Percentiles rank a stretch among this genome's conserved stretches.
phyloP scores from a whole-genome alignment of 2,888 invertebrate species.

The Mythimna vitellina region DNA sequence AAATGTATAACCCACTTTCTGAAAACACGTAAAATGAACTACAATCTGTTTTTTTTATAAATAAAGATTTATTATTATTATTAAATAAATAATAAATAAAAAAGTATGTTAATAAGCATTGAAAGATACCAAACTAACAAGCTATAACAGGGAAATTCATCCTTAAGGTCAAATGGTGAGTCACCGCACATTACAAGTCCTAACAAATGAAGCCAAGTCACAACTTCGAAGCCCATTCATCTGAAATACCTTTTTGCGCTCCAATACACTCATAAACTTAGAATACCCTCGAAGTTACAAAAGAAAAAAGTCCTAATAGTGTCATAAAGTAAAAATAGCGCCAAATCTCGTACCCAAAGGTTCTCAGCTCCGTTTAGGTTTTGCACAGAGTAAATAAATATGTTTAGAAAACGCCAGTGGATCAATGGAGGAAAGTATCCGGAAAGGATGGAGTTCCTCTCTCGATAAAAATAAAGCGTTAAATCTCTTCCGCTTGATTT shows the following conservation, averaged over 20 bases:
- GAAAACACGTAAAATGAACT: too few species aligned
- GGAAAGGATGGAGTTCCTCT: constrained; percentile 61
- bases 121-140: not conserved
- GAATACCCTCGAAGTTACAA: not conserved
- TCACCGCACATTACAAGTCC: not conserved
- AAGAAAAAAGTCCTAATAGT: constrained; percentile 5
- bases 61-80: too few species aligned
- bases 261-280: constrained; percentile 7
- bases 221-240: constrained; percentile 1
- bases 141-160: not conserved
- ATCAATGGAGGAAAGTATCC: constrained; percentile 61
- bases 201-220: not conserved
- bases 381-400: constrained; percentile 54
- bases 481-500: constrained; percentile 68
- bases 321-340: constrained; percentile 24
- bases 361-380: constrained; percentile 36
- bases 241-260: constrained; percentile 6
- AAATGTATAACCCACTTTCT: too few species aligned
- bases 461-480: constrained; percentile 67
- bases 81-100: too few species aligned
- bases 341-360: constrained; percentile 6
- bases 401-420: constrained; percentile 55
- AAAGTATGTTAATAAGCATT: too few species aligned
- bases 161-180: not conserved
- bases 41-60: too few species aligned